Percentiles rank a stretch among this genome's conserved stretches.
Conservation (phyloP, 2,113 vertebrate genomes). For the Crotophaga sulcirostris region DNA sequence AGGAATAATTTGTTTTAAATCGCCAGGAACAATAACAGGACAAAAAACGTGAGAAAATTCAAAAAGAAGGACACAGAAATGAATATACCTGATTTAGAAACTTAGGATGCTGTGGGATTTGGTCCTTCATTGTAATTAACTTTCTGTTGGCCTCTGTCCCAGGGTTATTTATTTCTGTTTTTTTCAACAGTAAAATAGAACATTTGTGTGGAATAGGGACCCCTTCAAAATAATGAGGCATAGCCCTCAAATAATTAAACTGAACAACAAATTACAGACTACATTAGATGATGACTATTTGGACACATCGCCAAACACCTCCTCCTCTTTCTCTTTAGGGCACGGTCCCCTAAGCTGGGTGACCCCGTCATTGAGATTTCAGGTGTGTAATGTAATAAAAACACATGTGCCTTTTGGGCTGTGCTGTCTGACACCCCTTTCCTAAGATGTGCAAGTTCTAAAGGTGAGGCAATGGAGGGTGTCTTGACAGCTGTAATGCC, state of each 20-base stretch:
- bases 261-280: background rate
- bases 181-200: background rate
- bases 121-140: background rate
- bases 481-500: fast-evolving
- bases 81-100: background rate
- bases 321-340: background rate
- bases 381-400: background rate
- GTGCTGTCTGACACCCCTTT: background rate
- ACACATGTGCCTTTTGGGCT: fast-evolving
- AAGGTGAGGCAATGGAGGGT: background rate
- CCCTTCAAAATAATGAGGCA: background rate
- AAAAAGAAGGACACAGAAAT: background rate
- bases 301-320: background rate
- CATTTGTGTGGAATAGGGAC: background rate
- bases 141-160: background rate
- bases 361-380: fast-evolving
- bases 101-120: background rate
- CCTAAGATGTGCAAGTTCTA: background rate
- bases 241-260: background rate
- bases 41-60: background rate
- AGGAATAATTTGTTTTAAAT: background rate
- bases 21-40: background rate
- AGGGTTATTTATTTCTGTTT: background rate
- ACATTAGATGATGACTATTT: background rate
- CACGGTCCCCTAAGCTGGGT: background rate